phyloP scores from a whole-genome alignment of 2,797 vertebrate genomes.

The Amblyraja radiata region DNA sequence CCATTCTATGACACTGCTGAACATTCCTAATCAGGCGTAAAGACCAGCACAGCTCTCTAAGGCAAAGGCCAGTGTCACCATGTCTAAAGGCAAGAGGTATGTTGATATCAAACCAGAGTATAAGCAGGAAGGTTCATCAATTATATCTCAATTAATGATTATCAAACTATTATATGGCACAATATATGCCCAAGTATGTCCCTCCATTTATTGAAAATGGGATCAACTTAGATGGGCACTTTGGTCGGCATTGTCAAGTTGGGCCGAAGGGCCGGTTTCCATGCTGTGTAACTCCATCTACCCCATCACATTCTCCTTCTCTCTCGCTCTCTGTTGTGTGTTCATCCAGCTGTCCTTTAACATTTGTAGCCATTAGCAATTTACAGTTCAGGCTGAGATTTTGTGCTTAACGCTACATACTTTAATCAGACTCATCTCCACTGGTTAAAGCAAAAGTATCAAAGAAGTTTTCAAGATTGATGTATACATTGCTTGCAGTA shows the following conservation, averaged over 20 bases:
- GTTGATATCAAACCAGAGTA: background rate
- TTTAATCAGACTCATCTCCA: background rate
- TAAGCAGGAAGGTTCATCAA: background rate
- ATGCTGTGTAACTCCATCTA: background rate
- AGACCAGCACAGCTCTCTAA: background rate
- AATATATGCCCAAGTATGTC: background rate
- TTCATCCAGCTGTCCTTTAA: background rate
- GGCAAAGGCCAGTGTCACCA: background rate
- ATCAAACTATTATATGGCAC: background rate
- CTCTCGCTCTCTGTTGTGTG: background rate
- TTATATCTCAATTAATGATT: background rate
- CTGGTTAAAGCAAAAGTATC: background rate
- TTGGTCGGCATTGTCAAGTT: too few relatives aligned
- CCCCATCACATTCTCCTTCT: too few relatives aligned
- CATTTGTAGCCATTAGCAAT: background rate
- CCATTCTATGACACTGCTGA: background rate
- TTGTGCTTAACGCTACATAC: background rate
- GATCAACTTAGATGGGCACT: too few relatives aligned
- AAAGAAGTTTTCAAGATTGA: background rate
- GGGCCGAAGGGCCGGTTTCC: too few relatives aligned
- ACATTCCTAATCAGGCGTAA: background rate
- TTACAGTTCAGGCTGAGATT: background rate
- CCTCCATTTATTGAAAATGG: too few relatives aligned
- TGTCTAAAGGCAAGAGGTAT: background rate
- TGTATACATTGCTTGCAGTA: background rate